Evolutionary conservation across 2,113 vertebrate species (phyloP), one percentile per base, ranked within the genome.

Genomic region (Cavia aperea): DNA sequence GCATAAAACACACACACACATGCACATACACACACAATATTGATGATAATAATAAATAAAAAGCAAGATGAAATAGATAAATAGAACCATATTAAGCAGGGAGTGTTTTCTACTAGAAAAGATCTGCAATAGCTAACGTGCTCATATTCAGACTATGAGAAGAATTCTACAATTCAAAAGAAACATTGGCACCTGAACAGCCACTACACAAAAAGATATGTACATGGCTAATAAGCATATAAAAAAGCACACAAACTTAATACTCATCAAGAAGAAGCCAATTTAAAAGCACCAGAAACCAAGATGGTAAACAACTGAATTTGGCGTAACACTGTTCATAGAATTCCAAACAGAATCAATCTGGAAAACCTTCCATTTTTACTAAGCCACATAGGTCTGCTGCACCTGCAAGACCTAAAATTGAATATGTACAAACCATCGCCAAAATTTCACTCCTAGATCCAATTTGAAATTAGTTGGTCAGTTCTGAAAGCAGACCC

Each of bases 81-180:
- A 24, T 68, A 65, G 73, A 88, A 66, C 10, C 90, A 15, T 46
- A 70, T 60, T 94, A 94, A 86, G n/a, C 63, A 33, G 19, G 21
- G 26, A 85, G 8, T 68, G 89, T 70, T 36, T 49, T 75, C 79
- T 75, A 88, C 56, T 56, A 92, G 75, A 84, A 93, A 96, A 62
- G 4, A 65, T 9, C 31, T 81, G 4, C 36, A 54, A 73, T 1
- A 88, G 70, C 51, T 60, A 15, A 89, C 54, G 7, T 46, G 77
- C 51, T 88, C 43, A 39, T 26, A 75, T 33, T 49, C 36, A 86
- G 43, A 51, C 70, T 81, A 26, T 21, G 21, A 62, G 81, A 73
- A 86, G 49, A 91, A 92, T 54, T 72, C 18, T 5, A 29, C 39
- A 56, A 60, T 56, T 68, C 86, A 75, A 7, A 86, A 83, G 63